Evolutionary conservation across 2,797 vertebrate species (phyloP), one percentile per base, ranked within the genome.

Genomic region (Siniperca obscura): DNA sequence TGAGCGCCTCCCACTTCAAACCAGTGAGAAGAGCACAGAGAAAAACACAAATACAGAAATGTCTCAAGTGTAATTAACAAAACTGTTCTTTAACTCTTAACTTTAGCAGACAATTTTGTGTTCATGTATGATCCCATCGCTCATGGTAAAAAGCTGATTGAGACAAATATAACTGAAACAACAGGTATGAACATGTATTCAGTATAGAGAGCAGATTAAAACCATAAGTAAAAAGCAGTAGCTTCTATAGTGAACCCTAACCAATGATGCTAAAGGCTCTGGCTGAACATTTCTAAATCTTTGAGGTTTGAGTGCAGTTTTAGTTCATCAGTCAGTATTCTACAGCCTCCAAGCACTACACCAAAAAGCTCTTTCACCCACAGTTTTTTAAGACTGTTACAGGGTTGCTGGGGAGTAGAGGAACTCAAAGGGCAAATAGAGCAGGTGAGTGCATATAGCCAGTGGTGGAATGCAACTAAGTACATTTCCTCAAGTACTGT

Each of bases 321-420:
- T 66, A 73, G 34, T 42, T 22, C 56, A 70, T 64, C n/a, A 75
- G 25, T 6, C 30, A 62, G 70, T 46, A 25, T 5, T 59, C 53
- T 55, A 60, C 53, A 71, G 53, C 38, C 64, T 70, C 17, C 0
- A 2, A 59, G 64, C 66, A 34, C 30, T 55, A 67, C 57, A 67
- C 16, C 38, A 66, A 70, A 70, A 79, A 76, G 42, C 69, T 76
- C 64, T 82, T 69, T 62, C 44, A 40, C 11, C 3, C 48, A 52
- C 1, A 50, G 27, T 30, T 30, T 30, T 81, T 53, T 70, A 7
- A 42, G 25, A 46, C 59, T 62, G 17, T 12, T 22, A 44, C 27
- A 57, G 72, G 67, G 66, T 69, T 64, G 8, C 25, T 61, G 27
- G 30, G 7, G 13, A 46, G 17, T 3, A 56, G 48, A 53, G 25